phyloP scores from a whole-genome alignment of 2,888 invertebrate genomes.

The Lasioglossum villosulum region DNA sequence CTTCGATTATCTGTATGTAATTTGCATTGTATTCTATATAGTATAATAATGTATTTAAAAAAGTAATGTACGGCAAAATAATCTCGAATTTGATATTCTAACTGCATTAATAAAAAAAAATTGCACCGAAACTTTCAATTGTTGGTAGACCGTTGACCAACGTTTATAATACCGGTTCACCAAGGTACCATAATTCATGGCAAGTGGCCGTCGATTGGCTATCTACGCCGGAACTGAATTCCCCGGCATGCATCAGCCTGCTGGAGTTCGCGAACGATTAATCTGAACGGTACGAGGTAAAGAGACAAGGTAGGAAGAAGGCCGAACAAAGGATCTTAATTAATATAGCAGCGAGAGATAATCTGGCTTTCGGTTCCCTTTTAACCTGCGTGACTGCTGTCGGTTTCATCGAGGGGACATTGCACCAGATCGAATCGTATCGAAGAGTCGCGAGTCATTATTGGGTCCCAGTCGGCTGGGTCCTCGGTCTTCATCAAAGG shows the following conservation, averaged over 20 bases:
- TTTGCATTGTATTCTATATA: too few relatives aligned
- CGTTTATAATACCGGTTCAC: neutral
- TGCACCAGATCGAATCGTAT: conserved; percentile 66
- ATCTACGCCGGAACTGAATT: neutral
- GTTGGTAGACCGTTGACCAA: neutral
- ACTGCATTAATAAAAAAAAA: too few relatives aligned
- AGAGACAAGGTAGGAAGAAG: neutral
- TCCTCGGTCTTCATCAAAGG: conserved; percentile 24
- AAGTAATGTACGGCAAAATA: too few relatives aligned
- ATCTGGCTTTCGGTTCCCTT: conserved; percentile 38
- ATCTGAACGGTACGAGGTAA: conserved; percentile 11
- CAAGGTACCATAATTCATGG: neutral
- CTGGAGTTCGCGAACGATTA: conserved; percentile 10
- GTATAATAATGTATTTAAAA: too few relatives aligned
- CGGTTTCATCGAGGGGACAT: conserved; percentile 46
- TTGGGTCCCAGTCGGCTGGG: conserved; percentile 38
- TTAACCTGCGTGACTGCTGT: conserved; percentile 35
- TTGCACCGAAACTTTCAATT: neutral
- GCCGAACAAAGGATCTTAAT: conserved; percentile 72
- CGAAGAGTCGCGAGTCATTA: conserved; percentile 63
- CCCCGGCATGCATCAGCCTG: neutral
- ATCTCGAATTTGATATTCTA: too few relatives aligned
- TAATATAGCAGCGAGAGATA: conserved; percentile 68
- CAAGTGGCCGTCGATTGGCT: neutral
- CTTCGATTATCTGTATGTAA: too few relatives aligned